Conservation (phyloP, 2,888 invertebrate genomes). For the Ptychoptera albimana region DNA sequence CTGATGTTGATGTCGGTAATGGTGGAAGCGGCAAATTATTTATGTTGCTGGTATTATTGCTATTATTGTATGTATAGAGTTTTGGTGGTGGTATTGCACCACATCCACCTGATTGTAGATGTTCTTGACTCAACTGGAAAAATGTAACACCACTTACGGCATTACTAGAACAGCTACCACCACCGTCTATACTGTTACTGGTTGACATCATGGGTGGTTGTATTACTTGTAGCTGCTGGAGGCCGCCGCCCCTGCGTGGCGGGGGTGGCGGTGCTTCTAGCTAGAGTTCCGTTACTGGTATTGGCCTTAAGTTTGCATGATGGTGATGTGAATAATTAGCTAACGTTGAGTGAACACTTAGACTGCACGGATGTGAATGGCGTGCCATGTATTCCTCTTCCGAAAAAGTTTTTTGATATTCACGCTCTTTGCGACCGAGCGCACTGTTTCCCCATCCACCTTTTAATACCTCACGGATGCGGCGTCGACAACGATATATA, state of each 20-base stretch:
- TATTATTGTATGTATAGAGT: too few species aligned
- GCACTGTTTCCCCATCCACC: conserved; percentile 35
- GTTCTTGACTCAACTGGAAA: conserved; percentile 30
- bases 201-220: too few species aligned
- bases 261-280: conserved; percentile 80
- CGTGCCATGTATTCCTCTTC: conserved; percentile 59
- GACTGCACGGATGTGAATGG: conserved; percentile 26
- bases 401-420: conserved; percentile 79
- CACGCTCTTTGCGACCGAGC: conserved; percentile 56
- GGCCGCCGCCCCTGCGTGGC: conserved; percentile 35
- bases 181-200: too few species aligned
- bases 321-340: conserved; percentile 30
- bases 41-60: too few species aligned
- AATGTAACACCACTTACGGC: too few species aligned
- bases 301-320: conserved; percentile 40
- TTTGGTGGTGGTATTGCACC: too few species aligned
- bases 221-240: too few species aligned
- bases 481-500: conserved; percentile 62
- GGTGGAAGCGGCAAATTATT: too few species aligned
- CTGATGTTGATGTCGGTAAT: too few species aligned
- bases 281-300: conserved; percentile 88
- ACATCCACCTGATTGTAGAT: not conserved
- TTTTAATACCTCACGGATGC: conserved; percentile 64
- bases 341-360: conserved; percentile 26
- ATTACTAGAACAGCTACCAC: too few species aligned